Percentiles rank a stretch among this genome's conserved stretches.
Conservation (phyloP, 2,797 vertebrate species). For the Acipenser transmontanus region DNA sequence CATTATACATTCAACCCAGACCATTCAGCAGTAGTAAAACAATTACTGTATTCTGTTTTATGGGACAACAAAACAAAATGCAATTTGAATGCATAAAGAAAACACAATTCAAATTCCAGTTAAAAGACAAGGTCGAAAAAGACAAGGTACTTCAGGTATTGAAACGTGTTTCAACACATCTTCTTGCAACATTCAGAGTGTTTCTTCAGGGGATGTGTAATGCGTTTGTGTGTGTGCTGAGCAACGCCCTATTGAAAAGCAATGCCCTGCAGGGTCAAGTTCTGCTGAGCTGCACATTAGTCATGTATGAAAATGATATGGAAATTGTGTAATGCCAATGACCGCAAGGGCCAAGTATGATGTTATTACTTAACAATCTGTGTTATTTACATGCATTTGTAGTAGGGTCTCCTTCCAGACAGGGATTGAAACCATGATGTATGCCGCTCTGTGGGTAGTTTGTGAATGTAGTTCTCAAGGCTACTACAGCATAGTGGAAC, state of each 20-base stretch:
- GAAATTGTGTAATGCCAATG: background rate
- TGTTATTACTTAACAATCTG: background rate
- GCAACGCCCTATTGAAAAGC: conserved; percentile 17
- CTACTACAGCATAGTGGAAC: too few species aligned
- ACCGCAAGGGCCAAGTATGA: background rate
- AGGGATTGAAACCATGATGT: too few species aligned
- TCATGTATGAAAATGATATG: background rate
- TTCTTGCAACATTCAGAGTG: conserved; percentile 20
- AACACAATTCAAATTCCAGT: too few species aligned
- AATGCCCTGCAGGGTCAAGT: conserved; percentile 10
- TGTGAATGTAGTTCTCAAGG: too few species aligned
- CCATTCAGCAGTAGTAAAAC: too few species aligned
- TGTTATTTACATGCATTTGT: background rate
- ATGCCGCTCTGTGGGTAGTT: too few species aligned
- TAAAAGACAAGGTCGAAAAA: background rate
- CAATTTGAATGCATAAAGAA: too few species aligned
- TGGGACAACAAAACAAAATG: too few species aligned
- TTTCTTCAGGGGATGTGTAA: conserved; percentile 28
- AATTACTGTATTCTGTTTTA: too few species aligned
- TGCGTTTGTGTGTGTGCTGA: conserved; percentile 25
- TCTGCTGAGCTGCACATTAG: background rate
- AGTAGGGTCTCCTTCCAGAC: too few species aligned
- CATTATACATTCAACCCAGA: too few species aligned
- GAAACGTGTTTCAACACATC: conserved; percentile 36
- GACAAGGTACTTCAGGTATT: background rate